Conservation (phyloP, 2,113 vertebrate genomes). For the Sakesphorus luctuosus region DNA sequence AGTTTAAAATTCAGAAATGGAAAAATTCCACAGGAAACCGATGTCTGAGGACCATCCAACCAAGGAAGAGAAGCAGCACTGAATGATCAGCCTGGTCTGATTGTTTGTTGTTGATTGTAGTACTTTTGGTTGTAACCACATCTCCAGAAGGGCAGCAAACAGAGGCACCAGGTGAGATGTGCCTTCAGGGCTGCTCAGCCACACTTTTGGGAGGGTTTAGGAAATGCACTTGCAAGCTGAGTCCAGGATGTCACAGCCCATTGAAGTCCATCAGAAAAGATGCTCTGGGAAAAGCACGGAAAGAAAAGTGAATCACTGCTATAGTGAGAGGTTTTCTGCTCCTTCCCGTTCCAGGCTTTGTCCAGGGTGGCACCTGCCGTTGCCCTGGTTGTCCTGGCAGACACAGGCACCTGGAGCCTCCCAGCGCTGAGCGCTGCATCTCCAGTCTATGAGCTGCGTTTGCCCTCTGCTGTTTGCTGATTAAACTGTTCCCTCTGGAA, state of each 20-base stretch:
- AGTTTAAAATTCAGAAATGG: not conserved
- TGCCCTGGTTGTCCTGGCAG: not conserved
- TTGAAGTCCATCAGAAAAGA: not conserved
- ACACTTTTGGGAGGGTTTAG: not conserved
- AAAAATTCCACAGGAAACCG: not conserved
- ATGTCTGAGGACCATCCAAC: not conserved
- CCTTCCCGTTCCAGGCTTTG: not conserved
- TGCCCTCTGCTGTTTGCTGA: slow-evolving; percentile 59
- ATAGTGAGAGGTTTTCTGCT: not conserved
- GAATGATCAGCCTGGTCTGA: not conserved
- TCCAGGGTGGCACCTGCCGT: not conserved
- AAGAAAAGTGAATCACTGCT: not conserved
- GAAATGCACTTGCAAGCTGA: not conserved
- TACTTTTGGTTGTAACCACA: not conserved
- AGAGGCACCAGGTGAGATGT: not conserved
- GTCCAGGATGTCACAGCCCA: not conserved
- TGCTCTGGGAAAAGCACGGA: not conserved
- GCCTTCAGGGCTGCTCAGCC: not conserved
- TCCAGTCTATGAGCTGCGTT: not conserved
- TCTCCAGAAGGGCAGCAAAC: not conserved
- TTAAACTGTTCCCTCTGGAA: not conserved
- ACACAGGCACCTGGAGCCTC: accelerated
- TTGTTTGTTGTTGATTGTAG: not conserved
- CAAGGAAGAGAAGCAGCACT: not conserved
- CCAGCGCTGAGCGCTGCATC: accelerated